Conservation (phyloP, 37 sponge, comb jelly and placozoan species). For the Diacarnus erythraeanus region DNA sequence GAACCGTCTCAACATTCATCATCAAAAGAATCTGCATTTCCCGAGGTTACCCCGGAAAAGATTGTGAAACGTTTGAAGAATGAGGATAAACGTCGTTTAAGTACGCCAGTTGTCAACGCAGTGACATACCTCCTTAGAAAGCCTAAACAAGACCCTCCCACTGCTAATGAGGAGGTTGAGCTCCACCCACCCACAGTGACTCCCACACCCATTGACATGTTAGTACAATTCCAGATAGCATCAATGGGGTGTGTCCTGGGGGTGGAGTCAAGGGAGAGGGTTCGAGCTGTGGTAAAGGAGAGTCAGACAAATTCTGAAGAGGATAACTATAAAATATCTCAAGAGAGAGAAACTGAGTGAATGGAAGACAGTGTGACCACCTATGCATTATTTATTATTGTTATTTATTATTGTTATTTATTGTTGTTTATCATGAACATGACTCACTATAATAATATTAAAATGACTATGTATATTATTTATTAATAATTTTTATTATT, state of each 20-base stretch:
- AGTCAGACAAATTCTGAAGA: background rate
- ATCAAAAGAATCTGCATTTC: background rate
- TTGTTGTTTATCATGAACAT: too few relatives aligned
- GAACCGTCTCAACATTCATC: background rate
- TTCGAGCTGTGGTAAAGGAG: background rate
- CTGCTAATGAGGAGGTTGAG: background rate
- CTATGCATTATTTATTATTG: too few relatives aligned
- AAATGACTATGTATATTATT: background rate
- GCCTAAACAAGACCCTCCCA: background rate
- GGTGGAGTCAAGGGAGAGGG: background rate
- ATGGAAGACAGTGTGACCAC: background rate
- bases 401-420: too few relatives aligned
- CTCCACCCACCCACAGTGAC: background rate
- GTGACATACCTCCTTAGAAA: background rate
- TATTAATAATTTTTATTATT: too few relatives aligned
- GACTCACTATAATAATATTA: too few relatives aligned
- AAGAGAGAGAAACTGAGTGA: background rate
- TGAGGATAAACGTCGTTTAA: too few relatives aligned
- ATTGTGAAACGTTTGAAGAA: background rate
- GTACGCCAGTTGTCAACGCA: background rate
- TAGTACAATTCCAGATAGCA: background rate
- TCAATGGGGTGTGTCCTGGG: background rate
- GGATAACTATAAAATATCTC: constrained; percentile 6
- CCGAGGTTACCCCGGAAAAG: background rate
- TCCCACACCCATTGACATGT: background rate